Base-by-base conservation (phyloP, 2,797 vertebrate species). In the Phataginus tetradactyla region DNA sequence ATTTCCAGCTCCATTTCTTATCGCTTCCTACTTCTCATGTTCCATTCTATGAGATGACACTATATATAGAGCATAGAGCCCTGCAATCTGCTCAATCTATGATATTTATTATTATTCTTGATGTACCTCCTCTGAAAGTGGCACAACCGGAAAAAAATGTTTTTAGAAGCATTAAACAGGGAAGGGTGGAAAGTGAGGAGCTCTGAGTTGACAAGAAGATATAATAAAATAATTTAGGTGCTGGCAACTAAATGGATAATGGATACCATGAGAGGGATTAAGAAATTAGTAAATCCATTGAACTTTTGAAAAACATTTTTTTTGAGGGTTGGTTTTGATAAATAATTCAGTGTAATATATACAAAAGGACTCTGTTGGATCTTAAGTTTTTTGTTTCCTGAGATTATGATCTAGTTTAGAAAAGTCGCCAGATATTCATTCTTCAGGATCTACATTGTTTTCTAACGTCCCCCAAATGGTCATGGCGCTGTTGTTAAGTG, bases 391-490 rank as follows among this genome's bases (percentile, higher is more conserved):
- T 57, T 74, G 66, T 77, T 95, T 93, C 87, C 94, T 64, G 74
- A 95, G 96, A 96, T 95, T 97, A 83, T 84, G 57, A 94, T 89
- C 83, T 89, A 86, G 88, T 80, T 96, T 95, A 94, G 81, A 94
- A 85, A 87, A 96, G 20, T 91, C 12, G 2, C 86, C 92, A 95
- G 66, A 90, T 92, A 95, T 17, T 94, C 11, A 29, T 25, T 89
- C 42, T 89, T 94, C 27, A 86, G 78, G 51, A 86, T 90, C 90
- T 88, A 77, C 63, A 92, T 96, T 98, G 97, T 97, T 97, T 95
- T 85, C 45, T 55, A 89, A 37, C 83, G 63, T 89, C 21, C 27
- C 55, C 49, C 83, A 86, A 72, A 75, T 57, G 61, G 66, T 77
- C 51, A 71, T 32, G 39, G 81, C 20, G 12, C 78, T 55, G 90